Evolutionary conservation across 2,888 invertebrate genomes (phyloP), one percentile per base, ranked within the genome.

Genomic region (Agrochola macilenta): DNA sequence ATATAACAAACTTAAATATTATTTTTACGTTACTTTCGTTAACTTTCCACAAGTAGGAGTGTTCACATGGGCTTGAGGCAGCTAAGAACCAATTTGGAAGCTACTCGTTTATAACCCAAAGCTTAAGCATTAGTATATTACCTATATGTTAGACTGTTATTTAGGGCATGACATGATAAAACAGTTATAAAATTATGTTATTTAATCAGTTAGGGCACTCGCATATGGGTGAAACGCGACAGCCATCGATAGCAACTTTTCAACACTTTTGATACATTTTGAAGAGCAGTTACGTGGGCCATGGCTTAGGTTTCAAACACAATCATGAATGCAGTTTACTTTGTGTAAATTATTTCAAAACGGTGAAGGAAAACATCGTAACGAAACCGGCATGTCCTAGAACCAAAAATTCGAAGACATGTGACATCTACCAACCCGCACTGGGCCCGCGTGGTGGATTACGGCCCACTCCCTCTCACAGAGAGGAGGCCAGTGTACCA

Each of bases 81-180:
- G 88, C 89, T 90, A 84, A 83, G 91, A 93, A 93, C 91, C 91
- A 93, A 92, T 79, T 91, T 81, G 92, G 64, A 93, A 91, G 88
- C 85, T 91, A 93, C 89, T 86, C 87, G 86, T 90, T 90, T 85
- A 84, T 92, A 93, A 94, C 90, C 94, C 93, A 94, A 94, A 94
- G 94, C 93, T 93, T 93, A 90, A 86, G 78, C 85, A 71, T 86
- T 85, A 84, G 75, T 88, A 81, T 84, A 87, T 89, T 88, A 52
- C 8, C 52, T 52, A 82, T 84, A 85, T 89, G 82, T 90, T 90
- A 91, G 91, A 87, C 87, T 89, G 88, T 89, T 89, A 88, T 89
- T 89, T 91, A 92, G 84, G 87, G 88, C 90, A 91, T 92, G 93
- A 92, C 92, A 90, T 91, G 90, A 90, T 90, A 88, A 78, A 80